These are phyloP conservation scores for Aphelocoma californica DNA, from an alignment of 2,797 vertebrate genomes.

Conservation along the genomic window DNA sequence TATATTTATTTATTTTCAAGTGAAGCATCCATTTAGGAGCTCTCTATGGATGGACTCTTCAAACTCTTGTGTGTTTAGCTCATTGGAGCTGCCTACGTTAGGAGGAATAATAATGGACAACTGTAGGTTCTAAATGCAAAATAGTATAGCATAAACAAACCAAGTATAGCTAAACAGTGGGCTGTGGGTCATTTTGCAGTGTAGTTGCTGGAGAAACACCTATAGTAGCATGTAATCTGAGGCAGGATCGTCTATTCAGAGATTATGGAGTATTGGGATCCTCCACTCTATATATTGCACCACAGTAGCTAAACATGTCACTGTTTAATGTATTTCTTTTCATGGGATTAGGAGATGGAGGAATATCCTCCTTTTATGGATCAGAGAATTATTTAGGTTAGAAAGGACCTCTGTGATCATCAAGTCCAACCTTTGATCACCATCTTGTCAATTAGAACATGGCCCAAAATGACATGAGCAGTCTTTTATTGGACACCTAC, in stretches of 20 bases:
- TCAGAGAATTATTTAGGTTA: neutral
- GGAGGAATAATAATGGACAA: neutral
- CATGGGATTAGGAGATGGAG: neutral
- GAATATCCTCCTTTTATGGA: neutral
- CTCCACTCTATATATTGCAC: neutral
- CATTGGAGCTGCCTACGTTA: neutral
- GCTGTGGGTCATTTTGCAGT: neutral
- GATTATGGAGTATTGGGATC: neutral
- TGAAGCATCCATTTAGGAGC: neutral
- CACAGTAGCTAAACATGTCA: neutral
- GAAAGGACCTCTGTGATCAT: neutral
- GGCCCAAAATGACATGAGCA: fast-evolving
- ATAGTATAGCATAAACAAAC: neutral
- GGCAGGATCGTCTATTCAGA: neutral
- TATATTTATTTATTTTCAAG: neutral
- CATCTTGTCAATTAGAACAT: neutral
- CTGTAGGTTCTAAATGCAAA: neutral
- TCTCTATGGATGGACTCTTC: neutral
- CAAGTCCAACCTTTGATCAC: neutral
- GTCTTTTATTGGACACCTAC: neutral
- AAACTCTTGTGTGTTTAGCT: neutral
- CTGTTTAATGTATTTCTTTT: neutral
- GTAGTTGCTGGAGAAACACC: neutral
- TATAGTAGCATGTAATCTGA: neutral
- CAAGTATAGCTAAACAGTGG: neutral